Evolutionary conservation across 2,113 vertebrate genomes (phyloP).

Genomic region (Chitala chitala): DNA sequence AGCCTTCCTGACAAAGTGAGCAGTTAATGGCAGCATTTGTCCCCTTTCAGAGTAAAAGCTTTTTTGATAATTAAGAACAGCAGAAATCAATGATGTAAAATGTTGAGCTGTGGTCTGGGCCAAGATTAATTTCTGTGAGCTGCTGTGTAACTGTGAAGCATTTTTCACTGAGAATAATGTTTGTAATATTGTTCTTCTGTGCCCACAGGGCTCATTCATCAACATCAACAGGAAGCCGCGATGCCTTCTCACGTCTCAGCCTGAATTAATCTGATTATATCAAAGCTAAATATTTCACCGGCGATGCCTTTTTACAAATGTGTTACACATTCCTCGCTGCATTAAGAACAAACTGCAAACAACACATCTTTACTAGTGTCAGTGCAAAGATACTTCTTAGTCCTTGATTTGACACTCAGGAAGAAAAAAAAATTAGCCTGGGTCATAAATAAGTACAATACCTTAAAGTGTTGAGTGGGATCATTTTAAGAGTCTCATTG

Average conservation of each 20-base stretch:
- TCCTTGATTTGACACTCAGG: too few relatives aligned
- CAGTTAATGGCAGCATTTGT: slow-evolving; percentile 43
- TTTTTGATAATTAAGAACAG: slow-evolving; percentile 51
- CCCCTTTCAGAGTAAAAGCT: slow-evolving; percentile 42
- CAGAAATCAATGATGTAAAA: slow-evolving; percentile 49
- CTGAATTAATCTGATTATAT: slow-evolving; percentile 57
- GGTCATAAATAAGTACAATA: too few relatives aligned
- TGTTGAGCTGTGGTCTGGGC: slow-evolving; percentile 37
- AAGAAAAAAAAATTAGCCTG: too few relatives aligned
- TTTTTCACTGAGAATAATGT: slow-evolving; percentile 51
- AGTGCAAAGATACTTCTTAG: too few relatives aligned
- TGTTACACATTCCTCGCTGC: neutral
- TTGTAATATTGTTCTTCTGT: slow-evolving; percentile 49
- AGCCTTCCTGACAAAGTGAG: slow-evolving; percentile 31
- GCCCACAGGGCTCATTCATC: slow-evolving; percentile 50
- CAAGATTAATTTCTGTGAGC: slow-evolving; percentile 54
- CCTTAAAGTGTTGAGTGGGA: too few relatives aligned
- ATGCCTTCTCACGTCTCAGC: slow-evolving; percentile 56
- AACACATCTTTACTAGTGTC: neutral
- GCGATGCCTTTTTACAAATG: slow-evolving; percentile 23
- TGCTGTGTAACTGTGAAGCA: slow-evolving; percentile 42
- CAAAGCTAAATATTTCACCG: slow-evolving; percentile 29
- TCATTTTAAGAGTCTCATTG: too few relatives aligned
- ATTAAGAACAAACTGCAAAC: neutral
- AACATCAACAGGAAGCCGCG: slow-evolving; percentile 51